Conservation (phyloP, 2,113 vertebrate genomes). For the Dasyprocta punctata region DNA sequence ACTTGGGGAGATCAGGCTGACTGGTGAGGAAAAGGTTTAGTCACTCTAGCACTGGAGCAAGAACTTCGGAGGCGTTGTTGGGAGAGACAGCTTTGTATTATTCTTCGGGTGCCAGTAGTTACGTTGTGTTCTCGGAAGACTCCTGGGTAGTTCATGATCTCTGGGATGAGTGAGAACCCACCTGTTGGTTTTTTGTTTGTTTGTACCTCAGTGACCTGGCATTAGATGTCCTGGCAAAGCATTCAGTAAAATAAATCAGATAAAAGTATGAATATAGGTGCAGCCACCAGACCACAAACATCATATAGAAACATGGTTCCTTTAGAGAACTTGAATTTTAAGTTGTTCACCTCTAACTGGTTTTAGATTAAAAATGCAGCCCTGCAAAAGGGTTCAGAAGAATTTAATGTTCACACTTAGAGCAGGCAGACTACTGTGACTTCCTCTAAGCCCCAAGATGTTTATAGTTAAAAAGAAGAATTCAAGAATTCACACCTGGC, state of each 20-base stretch:
- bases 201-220: not conserved
- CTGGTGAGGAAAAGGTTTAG: not conserved
- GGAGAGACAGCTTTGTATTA: not conserved
- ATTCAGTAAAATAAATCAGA: not conserved
- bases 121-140: not conserved
- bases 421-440: not conserved
- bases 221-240: not conserved
- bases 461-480: not conserved
- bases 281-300: not conserved
- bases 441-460: not conserved
- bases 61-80: not conserved
- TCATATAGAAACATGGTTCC: not conserved
- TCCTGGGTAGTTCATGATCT: not conserved
- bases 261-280: rapidly evolving
- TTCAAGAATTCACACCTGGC: not conserved
- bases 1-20: not conserved
- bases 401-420: not conserved
- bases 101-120: not conserved
- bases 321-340: constrained; percentile 19
- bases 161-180: not conserved
- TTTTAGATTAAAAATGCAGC: not conserved
- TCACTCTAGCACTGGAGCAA: rapidly evolving
- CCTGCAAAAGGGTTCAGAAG: not conserved
- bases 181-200: not conserved
- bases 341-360: not conserved